These are phyloP conservation scores for Callimorpha dominula DNA, from an alignment of 2,888 invertebrate species.

Conservation along the genomic window DNA sequence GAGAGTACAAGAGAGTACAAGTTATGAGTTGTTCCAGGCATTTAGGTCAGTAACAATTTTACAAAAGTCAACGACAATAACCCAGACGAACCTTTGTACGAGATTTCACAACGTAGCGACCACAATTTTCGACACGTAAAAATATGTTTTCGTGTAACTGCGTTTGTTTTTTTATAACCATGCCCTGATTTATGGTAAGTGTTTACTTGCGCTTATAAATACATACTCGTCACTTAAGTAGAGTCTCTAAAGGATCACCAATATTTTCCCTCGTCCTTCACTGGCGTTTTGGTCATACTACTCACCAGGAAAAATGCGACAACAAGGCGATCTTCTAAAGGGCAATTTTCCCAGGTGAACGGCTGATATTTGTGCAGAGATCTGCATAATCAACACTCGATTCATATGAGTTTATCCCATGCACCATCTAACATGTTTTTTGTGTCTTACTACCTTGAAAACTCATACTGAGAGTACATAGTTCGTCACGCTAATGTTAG, in stretches of 20 bases:
- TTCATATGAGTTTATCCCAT: background rate
- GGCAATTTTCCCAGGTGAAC: too few relatives aligned
- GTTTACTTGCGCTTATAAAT: background rate
- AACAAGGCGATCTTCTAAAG: too few relatives aligned
- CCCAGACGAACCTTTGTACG: background rate
- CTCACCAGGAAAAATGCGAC: too few relatives aligned
- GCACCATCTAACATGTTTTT: too few relatives aligned
- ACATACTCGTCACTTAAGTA: background rate
- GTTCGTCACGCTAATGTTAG: background rate
- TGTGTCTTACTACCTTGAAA: too few relatives aligned
- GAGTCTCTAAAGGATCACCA: background rate
- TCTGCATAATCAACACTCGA: background rate
- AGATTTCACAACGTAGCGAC: background rate
- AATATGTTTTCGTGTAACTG: background rate
- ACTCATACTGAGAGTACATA: background rate
- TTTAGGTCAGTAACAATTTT: background rate
- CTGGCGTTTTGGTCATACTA: too few relatives aligned
- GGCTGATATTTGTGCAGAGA: too few relatives aligned
- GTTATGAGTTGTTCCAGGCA: background rate
- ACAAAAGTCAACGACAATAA: background rate
- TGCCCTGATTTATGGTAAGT: background rate
- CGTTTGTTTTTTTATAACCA: background rate
- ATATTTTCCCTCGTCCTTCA: too few relatives aligned
- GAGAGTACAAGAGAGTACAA: background rate
- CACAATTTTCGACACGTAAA: background rate